Conservation (phyloP, 2,113 vertebrate genomes). For the Telmatochromis sp. region DNA sequence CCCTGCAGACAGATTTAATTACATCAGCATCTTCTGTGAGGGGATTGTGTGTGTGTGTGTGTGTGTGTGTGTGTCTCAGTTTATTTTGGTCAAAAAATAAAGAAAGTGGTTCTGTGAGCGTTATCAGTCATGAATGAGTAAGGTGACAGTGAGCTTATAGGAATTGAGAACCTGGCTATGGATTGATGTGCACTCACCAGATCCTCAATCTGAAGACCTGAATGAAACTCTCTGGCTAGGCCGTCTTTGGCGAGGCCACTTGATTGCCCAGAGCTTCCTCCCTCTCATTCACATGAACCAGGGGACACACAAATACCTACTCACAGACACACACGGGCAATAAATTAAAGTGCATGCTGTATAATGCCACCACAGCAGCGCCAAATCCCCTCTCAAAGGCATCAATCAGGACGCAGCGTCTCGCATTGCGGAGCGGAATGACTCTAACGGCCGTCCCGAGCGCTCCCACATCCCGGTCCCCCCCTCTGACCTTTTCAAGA, state of each 20-base stretch:
- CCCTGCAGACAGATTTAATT: slow-evolving; percentile 44
- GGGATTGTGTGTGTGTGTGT: not conserved
- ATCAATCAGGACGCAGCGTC: slow-evolving; percentile 31
- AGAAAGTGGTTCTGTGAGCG: not conserved
- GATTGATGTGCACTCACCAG: not conserved
- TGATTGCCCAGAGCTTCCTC: slow-evolving; percentile 30
- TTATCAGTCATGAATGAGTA: not conserved
- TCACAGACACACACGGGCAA: not conserved
- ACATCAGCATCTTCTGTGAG: slow-evolving; percentile 17
- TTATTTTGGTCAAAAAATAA: slow-evolving; percentile 33
- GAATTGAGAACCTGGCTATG: not conserved
- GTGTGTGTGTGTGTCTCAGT: not conserved
- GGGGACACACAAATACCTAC: not conserved
- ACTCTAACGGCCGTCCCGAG: slow-evolving; percentile 14
- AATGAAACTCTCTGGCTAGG: slow-evolving; percentile 19
- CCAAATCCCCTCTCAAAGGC: slow-evolving; percentile 28
- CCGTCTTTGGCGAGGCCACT: not conserved
- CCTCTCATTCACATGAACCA: not conserved
- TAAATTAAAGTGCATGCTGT: slow-evolving; percentile 17
- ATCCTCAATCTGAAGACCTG: slow-evolving; percentile 12
- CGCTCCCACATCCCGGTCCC: not conserved
- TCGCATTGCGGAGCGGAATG: slow-evolving; percentile 14
- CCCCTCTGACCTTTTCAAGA: slow-evolving; percentile 31
- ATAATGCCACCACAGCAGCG: slow-evolving; percentile 1
- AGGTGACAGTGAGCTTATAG: not conserved